These are phyloP conservation scores for Scylla paramamosain DNA, from an alignment of 1,140 invertebrate genomes.

Conservation along the genomic window DNA sequence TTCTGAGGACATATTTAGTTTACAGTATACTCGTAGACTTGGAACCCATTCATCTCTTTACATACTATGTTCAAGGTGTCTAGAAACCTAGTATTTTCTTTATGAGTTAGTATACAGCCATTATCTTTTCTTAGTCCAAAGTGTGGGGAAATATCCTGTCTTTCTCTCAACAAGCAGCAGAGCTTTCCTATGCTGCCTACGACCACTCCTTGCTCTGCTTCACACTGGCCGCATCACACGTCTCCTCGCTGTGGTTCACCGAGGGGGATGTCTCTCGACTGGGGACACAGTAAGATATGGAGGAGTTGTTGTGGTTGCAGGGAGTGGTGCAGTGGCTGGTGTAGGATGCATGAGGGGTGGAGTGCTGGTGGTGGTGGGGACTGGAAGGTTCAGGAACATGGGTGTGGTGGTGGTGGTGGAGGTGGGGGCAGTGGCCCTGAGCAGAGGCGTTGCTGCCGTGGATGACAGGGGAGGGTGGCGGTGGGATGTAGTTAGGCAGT, in stretches of 20 bases:
- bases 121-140: too few species aligned
- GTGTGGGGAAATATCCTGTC: too few species aligned
- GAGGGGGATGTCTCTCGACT: conserved; percentile 40
- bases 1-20: too few species aligned
- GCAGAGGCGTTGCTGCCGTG: background rate
- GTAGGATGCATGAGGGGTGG: background rate
- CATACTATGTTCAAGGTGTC: too few species aligned
- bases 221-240: conserved; percentile 38
- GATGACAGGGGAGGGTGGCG: conserved; percentile 64
- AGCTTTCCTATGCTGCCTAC: too few species aligned
- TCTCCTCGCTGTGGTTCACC: conserved; percentile 50
- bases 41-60: too few species aligned
- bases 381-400: background rate
- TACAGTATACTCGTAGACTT: too few species aligned
- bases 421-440: background rate
- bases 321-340: background rate
- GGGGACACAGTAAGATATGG: conserved; percentile 29
- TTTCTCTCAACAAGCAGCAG: too few species aligned
- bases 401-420: background rate
- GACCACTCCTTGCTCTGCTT: conserved; percentile 58
- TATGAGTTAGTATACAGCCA: too few species aligned
- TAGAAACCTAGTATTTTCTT: too few species aligned
- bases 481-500: conserved; percentile 63
- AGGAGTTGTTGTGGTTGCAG: conserved; percentile 15
- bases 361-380: background rate